Evolutionary conservation across 2,888 invertebrate genomes (phyloP).

Genomic region (Fabriciana adippe): DNA sequence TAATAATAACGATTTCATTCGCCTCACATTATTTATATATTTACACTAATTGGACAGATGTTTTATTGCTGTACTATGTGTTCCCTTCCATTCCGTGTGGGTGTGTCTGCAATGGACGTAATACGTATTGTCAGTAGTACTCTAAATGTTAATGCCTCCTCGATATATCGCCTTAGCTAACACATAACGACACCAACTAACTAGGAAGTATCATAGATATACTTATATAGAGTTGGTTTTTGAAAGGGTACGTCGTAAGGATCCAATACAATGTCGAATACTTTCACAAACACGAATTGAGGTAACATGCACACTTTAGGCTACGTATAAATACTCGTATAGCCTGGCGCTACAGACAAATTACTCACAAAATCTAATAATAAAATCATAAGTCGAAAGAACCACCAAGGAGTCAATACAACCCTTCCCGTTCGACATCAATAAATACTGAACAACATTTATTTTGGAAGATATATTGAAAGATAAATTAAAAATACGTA

Average conservation of each 20-base stretch:
- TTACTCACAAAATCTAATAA: conserved; percentile 27
- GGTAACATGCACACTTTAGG: conserved; percentile 33
- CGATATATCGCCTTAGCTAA: conserved; percentile 48
- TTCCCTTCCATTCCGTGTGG: conserved; percentile 74
- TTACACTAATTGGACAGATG: conserved; percentile 61
- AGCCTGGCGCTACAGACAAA: conserved; percentile 31
- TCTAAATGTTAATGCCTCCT: conserved; percentile 9
- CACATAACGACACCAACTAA: conserved; percentile 73
- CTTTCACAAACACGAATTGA: conserved; percentile 27
- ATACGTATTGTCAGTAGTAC: conserved; percentile 64
- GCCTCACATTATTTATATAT: conserved; percentile 47
- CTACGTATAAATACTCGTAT: conserved; percentile 21
- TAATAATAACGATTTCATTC: conserved; percentile 39
- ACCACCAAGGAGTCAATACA: conserved; percentile 28
- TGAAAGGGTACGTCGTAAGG: conserved; percentile 30
- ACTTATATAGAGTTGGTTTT: conserved; percentile 34
- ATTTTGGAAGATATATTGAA: conserved; percentile 77
- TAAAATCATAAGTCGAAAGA: conserved; percentile 30
- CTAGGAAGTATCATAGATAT: conserved; percentile 46
- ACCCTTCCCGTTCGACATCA: conserved; percentile 40
- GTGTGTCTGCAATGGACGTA: conserved; percentile 79
- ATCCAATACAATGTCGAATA: conserved; percentile 29
- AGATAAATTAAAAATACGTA: conserved; percentile 55
- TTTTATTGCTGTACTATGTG: conserved; percentile 68
- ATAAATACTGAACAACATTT: conserved; percentile 75